Evolutionary conservation across 2,888 invertebrate species (phyloP), one percentile per base, ranked within the genome.

Genomic region (Drosophila aldrichi): DNA sequence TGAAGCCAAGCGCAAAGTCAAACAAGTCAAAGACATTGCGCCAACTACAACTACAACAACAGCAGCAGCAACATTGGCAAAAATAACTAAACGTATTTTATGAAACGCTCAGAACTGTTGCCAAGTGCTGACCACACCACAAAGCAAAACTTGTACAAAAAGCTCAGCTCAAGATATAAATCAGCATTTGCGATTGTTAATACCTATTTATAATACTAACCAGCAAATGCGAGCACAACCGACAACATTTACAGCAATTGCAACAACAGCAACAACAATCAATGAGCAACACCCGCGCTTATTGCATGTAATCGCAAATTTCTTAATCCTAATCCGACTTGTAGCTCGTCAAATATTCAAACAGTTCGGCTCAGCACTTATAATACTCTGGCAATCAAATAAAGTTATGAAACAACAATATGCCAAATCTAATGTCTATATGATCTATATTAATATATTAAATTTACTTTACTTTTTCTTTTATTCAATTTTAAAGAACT

Each of bases 1-100:
- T 79, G 84, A 84, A 86, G 86, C 81, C 83, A 75, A 75, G 75
- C 78, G 61, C 74, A 76, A 74, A 86, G 86, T 86, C 83, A 83
- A 86, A 82, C 86, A 83, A 84, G 82, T 82, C 82, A 84, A 84
- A 84, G 83, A 86, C 86, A 81, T 82, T 78, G 79, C 79, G 59
- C 51, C 66, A 68, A 74, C 48, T 44, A 48, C 51, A 73, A n/a
- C 64, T 49, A 36, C 66, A 25, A 36, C 32, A 32, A 32, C 32
- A 43, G 7, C 46, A 46, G 16, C 20, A 25, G 29, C 54, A 52
- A 43, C 56, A 32, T 32, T 56, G 55, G 61, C 44, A 34, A 54
- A 52, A 62, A 16, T 61, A 67, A 44, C 73, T 58, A 14, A 43
- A 46, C 49, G 22, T 66, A 51, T 43, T 63, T 77, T 68, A 74